Evolutionary conservation across 1,140 invertebrate species (phyloP), one percentile per base, ranked within the genome.

Genomic region (Sycophaga agraensis): DNA sequence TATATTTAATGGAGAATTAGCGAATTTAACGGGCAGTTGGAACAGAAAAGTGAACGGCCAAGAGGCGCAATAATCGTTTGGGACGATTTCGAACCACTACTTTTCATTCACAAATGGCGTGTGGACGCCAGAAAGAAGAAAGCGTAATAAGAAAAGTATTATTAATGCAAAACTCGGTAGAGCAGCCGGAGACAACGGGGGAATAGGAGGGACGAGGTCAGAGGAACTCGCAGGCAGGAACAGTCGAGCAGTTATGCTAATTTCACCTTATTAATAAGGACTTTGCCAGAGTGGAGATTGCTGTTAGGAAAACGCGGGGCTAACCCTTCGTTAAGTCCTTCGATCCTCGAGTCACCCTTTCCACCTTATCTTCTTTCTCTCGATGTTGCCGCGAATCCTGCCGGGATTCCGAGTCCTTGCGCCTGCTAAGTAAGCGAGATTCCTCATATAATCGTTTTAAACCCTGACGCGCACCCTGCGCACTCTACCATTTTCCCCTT

Each of bases 191-290:
- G 43, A 31, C 51, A 55, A 55, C 14, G 11, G 19, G 14, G 24
- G 21, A 28, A 17, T 7, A 24, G 37, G 53, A 51, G 35, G 50
- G 63, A 50, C 43, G 2, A 34, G 49, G 28, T 31, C 28, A 11
- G 40, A 45, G 34, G 46, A 54, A 31, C 4, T 31, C 28, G 21
- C n/a, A n/a, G 60, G 35, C 17, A 43, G 34, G 11, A n/a, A 40
- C 17, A n/a, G 24, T 60, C 69, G 45, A 65, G 70, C 64, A 70
- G 70, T 73, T 73, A 74, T 73, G 73, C 68, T 74, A 74, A 74
- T 74, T 72, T 70, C 54, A 68, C 68, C 73, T 73, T 74, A 74
- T 74, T 74, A 74, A 73, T 74, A 74, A 73, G 73, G 72, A 73
- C 72, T 74, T 63, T 64, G 61, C 61, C 55, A 48, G 67, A 71